These are phyloP conservation scores for Meloe dianella DNA, from an alignment of 2,888 invertebrate genomes.

Conservation along the genomic window DNA sequence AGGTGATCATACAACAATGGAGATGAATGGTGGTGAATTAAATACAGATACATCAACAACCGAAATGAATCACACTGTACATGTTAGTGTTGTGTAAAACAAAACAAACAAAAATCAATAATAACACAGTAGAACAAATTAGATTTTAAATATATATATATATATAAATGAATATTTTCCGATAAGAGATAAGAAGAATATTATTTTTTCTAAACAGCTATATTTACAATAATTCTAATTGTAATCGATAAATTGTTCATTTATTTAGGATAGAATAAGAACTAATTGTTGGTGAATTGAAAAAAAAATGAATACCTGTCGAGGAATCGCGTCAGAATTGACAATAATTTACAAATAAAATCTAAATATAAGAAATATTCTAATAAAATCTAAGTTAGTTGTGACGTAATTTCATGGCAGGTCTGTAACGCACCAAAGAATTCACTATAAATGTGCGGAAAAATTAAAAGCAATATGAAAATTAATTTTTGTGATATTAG, in stretches of 20 bases:
- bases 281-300: slow-evolving; percentile 17
- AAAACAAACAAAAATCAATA: not conserved
- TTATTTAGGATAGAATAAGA: slow-evolving; percentile 20
- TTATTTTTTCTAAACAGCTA: slow-evolving; percentile 43
- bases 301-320: not conserved
- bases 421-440: slow-evolving; percentile 15
- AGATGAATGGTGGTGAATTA: slow-evolving; percentile 38
- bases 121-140: slow-evolving; percentile 12
- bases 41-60: slow-evolving; percentile 37
- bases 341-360: slow-evolving; percentile 13
- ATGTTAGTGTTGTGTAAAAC: slow-evolving; percentile 55
- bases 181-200: slow-evolving; percentile 6
- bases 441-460: slow-evolving; percentile 3
- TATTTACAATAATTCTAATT: slow-evolving; percentile 27
- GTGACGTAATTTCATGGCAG: slow-evolving; percentile 16
- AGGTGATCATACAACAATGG: slow-evolving; percentile 47
- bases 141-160: slow-evolving; percentile 23
- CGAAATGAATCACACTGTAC: slow-evolving; percentile 50
- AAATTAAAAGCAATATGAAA: not conserved
- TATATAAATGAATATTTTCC: slow-evolving; percentile 2
- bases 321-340: slow-evolving; percentile 17
- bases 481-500: slow-evolving; percentile 8
- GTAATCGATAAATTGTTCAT: not conserved
- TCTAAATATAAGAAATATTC: no score
- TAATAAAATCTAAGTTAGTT: slow-evolving; percentile 1